Percentiles rank a stretch among this genome's conserved stretches.
These are phyloP conservation scores for Rissa tridactyla DNA, from an alignment of 2,113 vertebrate species.

Conservation along the genomic window DNA sequence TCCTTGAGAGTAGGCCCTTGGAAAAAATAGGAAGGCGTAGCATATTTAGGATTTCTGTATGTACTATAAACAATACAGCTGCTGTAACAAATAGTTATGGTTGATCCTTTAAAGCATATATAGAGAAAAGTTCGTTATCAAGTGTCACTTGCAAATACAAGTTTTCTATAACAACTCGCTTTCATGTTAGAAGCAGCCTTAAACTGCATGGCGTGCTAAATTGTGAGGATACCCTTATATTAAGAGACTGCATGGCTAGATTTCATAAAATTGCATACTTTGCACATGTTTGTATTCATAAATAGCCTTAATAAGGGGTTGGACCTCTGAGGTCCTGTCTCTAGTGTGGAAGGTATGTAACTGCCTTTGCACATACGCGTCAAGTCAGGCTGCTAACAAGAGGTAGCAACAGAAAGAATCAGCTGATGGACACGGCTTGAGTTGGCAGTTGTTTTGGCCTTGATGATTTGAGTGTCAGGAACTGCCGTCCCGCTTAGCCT, in stretches of 20 bases:
- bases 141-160: not conserved
- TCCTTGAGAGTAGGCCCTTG: not conserved
- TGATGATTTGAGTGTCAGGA: not conserved
- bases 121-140: not conserved
- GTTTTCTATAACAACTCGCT: not conserved
- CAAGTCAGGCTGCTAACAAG: not conserved
- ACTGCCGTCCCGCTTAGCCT: not conserved
- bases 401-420: not conserved
- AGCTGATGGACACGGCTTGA: not conserved
- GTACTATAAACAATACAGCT: not conserved
- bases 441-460: not conserved
- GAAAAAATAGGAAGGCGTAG: not conserved
- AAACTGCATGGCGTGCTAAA: not conserved
- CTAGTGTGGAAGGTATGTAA: not conserved
- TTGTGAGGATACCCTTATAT: not conserved
- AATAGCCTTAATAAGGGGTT: not conserved
- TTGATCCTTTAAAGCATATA: not conserved
- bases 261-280: not conserved
- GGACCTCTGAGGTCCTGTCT: not conserved
- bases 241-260: not conserved
- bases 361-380: rapidly evolving
- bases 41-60: constrained; percentile 1
- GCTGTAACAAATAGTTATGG: not conserved
- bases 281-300: rapidly evolving
- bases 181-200: not conserved